A percentile compares a stretch with the other conserved stretches of the same genome.
These are phyloP conservation scores for Melanotus villosus DNA, from an alignment of 2,888 invertebrate species.

Conservation along the genomic window DNA sequence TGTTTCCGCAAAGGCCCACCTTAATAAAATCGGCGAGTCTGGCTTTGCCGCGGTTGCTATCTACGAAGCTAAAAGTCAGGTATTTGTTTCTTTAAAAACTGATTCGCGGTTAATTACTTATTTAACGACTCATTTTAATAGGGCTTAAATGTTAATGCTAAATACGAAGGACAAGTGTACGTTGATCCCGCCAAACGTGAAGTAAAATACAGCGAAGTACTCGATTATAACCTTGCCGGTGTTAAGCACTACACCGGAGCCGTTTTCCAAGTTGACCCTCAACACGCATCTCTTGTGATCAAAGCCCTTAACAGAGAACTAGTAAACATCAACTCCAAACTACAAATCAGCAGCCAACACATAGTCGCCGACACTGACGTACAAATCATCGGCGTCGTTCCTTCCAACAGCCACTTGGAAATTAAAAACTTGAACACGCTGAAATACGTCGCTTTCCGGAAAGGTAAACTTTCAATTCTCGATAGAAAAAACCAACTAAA, in stretches of 20 bases:
- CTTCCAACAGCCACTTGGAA: constrained; percentile 69
- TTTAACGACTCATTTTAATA: no score
- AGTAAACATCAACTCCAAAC: constrained; percentile 70
- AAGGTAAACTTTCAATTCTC: not conserved
- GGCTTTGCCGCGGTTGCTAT: constrained; percentile 67
- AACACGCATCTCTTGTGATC: constrained; percentile 57
- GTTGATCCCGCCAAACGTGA: constrained; percentile 48
- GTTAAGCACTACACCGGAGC: constrained; percentile 56
- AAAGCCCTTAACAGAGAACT: constrained; percentile 70
- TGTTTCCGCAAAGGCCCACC: constrained; percentile 59
- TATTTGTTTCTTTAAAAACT: no score
- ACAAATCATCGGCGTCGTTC: constrained; percentile 70
- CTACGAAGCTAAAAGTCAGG: constrained; percentile 69
- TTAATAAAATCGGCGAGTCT: constrained; percentile 52
- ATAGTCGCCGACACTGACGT: constrained; percentile 70
- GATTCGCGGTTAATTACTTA: no score
- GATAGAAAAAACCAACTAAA: not conserved
- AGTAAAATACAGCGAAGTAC: constrained; percentile 47
- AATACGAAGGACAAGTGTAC: constrained; percentile 48
- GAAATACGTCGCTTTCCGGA: constrained; percentile 69
- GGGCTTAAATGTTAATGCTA: constrained; percentile 61
- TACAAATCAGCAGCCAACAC: constrained; percentile 69
- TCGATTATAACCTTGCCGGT: constrained; percentile 54
- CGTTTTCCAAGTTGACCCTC: constrained; percentile 52
- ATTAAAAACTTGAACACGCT: constrained; percentile 73